Evolutionary conservation across 2,797 vertebrate genomes (phyloP), one percentile per base, ranked within the genome.

Genomic region (Pipistrellus kuhlii): DNA sequence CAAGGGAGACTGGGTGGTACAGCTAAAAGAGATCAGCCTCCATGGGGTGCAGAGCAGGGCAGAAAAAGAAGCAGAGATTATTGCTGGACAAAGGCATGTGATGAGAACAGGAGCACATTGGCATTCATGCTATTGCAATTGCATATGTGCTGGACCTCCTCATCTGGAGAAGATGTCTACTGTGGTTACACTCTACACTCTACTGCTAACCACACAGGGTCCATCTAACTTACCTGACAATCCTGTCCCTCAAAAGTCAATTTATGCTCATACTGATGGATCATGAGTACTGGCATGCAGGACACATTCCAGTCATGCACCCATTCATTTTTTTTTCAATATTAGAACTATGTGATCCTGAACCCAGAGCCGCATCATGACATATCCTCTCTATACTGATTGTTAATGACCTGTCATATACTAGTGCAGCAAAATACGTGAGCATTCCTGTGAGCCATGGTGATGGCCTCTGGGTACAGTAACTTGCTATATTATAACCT

Each of bases 271-370:
- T 85, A 78, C 7, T 30, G 62, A 89, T 78, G 53, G 78, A 18
- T 81, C 44, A 12, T 84, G 46, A 62, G 35, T 82, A 8, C n/a
- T 73, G 46, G 21, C 23, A 93, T 53, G 25, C 6, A 86, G 51
- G 10, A 66, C 7, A 77, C 14, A 55, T 87, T 89, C 59, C 14
- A 92, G 25, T 55, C 46, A 76, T 4, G 4, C 3, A 17, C 2
- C 35, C 88, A 57, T 73, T 90, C 32, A 68, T n/a, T 81, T 95
- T 77, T 38, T 41, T 94, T 53, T 81, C 75, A 91, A 3, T 64
- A 71, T 93, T 71, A 85, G 53, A 78, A 71, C 15, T 41, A 76
- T 12, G 41, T 85, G 55, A 93, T 62, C 83, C 30, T 88, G 53
- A 88, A 55, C 32, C 48, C n/a, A 78, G 38, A 85, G 77, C 41